A percentile compares a stretch with the other conserved stretches of the same genome.
phyloP scores from a whole-genome alignment of 1,140 invertebrate genomes.

The Drepana arcuata region DNA sequence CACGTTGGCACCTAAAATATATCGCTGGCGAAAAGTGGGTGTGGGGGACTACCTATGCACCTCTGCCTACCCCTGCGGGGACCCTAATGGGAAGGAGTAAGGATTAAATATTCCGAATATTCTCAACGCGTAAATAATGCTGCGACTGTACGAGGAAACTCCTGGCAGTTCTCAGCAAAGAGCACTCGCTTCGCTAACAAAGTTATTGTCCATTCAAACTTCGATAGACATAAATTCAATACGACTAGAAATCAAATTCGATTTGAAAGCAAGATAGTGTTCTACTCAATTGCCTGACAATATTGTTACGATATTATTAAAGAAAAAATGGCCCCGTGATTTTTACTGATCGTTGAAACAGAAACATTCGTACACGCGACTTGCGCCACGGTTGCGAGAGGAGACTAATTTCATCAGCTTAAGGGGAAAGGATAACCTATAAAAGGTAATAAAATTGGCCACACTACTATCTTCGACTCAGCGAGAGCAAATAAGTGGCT shows the following conservation, averaged over 20 bases:
- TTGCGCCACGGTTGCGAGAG: no score
- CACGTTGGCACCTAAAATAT: no score
- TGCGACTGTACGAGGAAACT: no score
- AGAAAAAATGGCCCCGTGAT: slow-evolving; percentile 11
- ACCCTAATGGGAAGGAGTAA: no score
- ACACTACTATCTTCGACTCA: slow-evolving; percentile 13
- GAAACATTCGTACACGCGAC: no score
- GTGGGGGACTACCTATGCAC: no score
- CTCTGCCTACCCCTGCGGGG: no score
- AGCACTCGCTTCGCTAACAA: slow-evolving; percentile 15
- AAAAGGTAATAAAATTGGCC: slow-evolving; percentile 35
- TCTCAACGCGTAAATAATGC: no score
- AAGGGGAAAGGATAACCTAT: slow-evolving; percentile 32
- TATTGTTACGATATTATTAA: slow-evolving; percentile 14
- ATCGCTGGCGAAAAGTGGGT: no score
- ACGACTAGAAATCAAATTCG: slow-evolving; percentile 17
- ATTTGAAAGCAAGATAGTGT: slow-evolving; percentile 17
- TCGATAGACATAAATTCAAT: slow-evolving; percentile 21
- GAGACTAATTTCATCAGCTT: no score
- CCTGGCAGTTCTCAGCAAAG: slow-evolving; percentile 15
- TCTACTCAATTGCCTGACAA: slow-evolving; percentile 14
- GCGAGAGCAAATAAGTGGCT: slow-evolving; percentile 14
- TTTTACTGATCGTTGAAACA: slow-evolving; percentile 13
- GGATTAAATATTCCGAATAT: no score
- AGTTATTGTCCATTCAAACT: slow-evolving; percentile 23